Percentiles rank a stretch among this genome's conserved stretches.
These are phyloP conservation scores for Thymelicus sylvestris DNA, from an alignment of 2,888 invertebrate genomes.

Conservation along the genomic window DNA sequence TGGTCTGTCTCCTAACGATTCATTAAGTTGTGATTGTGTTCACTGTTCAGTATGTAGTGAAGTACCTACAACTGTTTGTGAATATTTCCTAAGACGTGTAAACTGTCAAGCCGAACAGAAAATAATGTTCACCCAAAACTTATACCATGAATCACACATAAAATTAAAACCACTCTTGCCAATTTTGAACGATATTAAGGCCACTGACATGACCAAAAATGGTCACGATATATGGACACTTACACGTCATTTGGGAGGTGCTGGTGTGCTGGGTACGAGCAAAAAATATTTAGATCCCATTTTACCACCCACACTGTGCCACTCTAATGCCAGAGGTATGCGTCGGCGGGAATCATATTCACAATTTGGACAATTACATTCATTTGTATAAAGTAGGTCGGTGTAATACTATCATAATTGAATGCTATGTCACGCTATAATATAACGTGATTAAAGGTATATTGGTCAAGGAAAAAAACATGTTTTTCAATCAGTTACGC, in stretches of 20 bases:
- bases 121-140: neutral
- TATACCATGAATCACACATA: neutral
- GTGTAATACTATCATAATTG: constrained; percentile 19
- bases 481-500: no score
- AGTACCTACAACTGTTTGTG: no score
- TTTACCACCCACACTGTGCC: constrained; percentile 2
- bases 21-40: no score
- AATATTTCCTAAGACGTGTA: no score
- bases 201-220: constrained; percentile 2
- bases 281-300: constrained; percentile 8
- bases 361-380: constrained; percentile 65
- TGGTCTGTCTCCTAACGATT: no score
- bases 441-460: neutral
- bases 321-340: constrained; percentile 1
- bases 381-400: constrained; percentile 61
- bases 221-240: neutral
- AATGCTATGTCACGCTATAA: constrained; percentile 9
- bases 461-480: neutral
- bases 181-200: constrained; percentile 3
- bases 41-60: no score
- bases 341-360: constrained; percentile 42
- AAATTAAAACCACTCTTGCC: neutral
- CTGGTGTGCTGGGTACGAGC: neutral
- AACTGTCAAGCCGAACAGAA: no score
- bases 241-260: neutral